phyloP scores from a whole-genome alignment of 2,888 invertebrate genomes.

The Xylocampa areola region DNA sequence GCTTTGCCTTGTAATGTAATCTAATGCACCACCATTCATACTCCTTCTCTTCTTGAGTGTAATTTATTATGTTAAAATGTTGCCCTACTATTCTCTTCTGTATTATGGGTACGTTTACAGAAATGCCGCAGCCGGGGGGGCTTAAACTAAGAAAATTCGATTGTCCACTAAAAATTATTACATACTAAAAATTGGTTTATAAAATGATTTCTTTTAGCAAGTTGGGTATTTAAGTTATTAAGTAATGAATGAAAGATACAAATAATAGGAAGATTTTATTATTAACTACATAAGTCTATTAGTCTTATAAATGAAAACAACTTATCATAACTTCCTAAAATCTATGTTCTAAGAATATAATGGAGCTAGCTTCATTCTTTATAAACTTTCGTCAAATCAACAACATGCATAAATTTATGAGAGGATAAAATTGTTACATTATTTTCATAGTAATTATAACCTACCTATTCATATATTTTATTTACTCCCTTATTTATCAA shows the following conservation, averaged over 20 bases:
- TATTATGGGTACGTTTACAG: no score
- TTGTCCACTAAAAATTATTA: no score
- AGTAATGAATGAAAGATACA: not conserved
- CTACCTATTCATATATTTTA: not conserved
- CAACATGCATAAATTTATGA: not conserved
- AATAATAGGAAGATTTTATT: slow-evolving; percentile 36
- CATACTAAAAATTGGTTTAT: no score
- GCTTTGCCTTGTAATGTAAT: no score
- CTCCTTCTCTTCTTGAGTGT: no score
- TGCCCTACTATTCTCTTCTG: no score
- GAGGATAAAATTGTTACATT: not conserved
- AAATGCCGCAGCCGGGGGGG: no score
- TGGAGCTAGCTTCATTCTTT: not conserved
- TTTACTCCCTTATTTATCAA: not conserved
- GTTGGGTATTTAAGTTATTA: not conserved
- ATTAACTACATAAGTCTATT: slow-evolving; percentile 32
- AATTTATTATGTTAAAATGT: no score
- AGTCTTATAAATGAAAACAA: slow-evolving; percentile 40
- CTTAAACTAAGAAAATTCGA: no score
- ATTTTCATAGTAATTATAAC: not conserved
- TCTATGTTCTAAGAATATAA: slow-evolving; percentile 21
- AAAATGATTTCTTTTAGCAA: no score
- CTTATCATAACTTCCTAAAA: slow-evolving; percentile 49
- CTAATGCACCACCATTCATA: no score
- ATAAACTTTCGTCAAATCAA: not conserved